Evolutionary conservation across 2,797 vertebrate species (phyloP).

Genomic region (Hydrophis major): DNA sequence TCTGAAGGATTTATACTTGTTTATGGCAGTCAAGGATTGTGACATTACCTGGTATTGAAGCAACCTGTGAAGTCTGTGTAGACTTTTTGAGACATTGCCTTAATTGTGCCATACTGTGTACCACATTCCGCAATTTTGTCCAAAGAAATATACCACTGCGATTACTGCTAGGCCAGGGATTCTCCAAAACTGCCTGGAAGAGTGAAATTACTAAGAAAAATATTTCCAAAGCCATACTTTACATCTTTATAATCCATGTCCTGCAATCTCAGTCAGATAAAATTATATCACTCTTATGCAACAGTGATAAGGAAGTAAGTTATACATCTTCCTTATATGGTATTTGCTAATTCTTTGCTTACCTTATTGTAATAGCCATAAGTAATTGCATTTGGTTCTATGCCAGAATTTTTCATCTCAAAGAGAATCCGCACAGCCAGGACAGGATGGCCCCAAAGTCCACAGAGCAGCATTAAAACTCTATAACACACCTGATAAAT

Average conservation of each 20-base stretch:
- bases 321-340: neutral
- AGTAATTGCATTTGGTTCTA: conserved; percentile 95
- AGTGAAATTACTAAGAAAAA: neutral
- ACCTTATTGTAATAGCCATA: conserved; percentile 89
- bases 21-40: conserved; percentile 15
- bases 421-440: conserved; percentile 93
- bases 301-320: neutral
- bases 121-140: conserved; percentile 91
- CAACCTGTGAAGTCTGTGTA: conserved; percentile 57
- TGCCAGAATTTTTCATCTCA: conserved; percentile 95
- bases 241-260: neutral
- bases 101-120: conserved; percentile 88
- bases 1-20: conserved; percentile 5
- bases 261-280: neutral
- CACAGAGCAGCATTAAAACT: conserved; percentile 96
- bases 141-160: conserved; percentile 93
- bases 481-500: conserved; percentile 90
- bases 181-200: conserved; percentile 89
- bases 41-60: conserved; percentile 77
- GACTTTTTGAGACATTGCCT: conserved; percentile 77
- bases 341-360: conserved; percentile 34
- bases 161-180: conserved; percentile 91
- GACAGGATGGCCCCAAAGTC: conserved; percentile 90
- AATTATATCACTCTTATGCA: neutral
- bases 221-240: neutral